phyloP scores from a whole-genome alignment of 2,888 invertebrate species.

The Leptinotarsa haldemani region DNA sequence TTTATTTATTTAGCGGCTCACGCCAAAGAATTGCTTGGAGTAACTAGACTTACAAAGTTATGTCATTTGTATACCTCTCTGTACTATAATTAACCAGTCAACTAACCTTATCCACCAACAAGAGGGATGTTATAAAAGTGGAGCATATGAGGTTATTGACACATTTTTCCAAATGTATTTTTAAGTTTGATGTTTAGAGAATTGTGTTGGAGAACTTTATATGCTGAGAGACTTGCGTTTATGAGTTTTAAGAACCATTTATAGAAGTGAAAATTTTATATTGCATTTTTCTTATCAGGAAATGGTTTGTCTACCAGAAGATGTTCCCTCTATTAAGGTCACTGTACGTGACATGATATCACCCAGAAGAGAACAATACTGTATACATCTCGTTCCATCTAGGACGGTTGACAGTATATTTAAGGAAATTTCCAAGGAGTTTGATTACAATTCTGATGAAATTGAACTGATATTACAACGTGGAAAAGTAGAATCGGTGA shows the following conservation, averaged over 20 bases:
- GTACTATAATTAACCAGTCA: not conserved
- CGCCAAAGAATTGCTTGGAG: constrained; percentile 9
- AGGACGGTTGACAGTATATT: constrained; percentile 66
- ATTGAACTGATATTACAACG: constrained; percentile 56
- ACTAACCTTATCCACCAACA: not conserved
- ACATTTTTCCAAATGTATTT: constrained; percentile 3
- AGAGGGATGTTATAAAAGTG: not conserved
- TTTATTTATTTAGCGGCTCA: constrained; percentile 4
- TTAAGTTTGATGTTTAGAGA: not conserved
- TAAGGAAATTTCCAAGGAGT: constrained; percentile 66
- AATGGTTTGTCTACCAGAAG: constrained; percentile 67
- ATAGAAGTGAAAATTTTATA: not conserved
- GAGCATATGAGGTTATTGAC: constrained; percentile 15
- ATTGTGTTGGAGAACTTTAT: not conserved
- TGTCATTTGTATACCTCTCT: not conserved
- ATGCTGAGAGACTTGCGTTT: too few relatives aligned
- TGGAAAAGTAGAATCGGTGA: constrained; percentile 51
- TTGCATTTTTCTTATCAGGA: constrained; percentile 54
- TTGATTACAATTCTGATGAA: constrained; percentile 62
- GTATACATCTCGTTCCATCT: constrained; percentile 62
- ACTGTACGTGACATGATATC: constrained; percentile 59
- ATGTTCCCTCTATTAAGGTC: constrained; percentile 55
- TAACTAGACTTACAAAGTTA: constrained; percentile 2
- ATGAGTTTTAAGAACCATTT: not conserved
- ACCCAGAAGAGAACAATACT: constrained; percentile 50